Base-by-base conservation (phyloP, 2,797 vertebrate species). In the Leucoraja ocellata region DNA sequence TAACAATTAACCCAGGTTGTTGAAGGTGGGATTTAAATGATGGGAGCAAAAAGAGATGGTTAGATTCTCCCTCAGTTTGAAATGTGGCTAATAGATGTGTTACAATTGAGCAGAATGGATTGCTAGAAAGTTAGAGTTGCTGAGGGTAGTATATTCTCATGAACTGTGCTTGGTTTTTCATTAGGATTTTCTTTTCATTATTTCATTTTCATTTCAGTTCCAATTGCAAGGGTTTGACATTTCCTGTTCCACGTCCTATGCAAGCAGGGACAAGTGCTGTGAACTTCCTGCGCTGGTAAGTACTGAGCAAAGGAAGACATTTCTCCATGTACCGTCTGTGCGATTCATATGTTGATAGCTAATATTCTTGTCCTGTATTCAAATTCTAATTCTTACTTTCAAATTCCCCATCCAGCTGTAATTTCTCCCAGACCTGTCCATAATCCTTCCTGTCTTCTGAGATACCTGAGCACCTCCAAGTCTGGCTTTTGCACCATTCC, bases 221-320 rank as follows among this genome's bases (percentile, higher is more conserved):
- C 98, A 99, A 96, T 96, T 99, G 95, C 99, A 99, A 96, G 99
- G 99, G 98, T 99, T 99, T 96, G 98, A 99, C 95, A 99, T 99
- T 93, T 96, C 98, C 95, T 99, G 99, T 95, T 98, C 98, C 93
- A 98, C 98, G 7, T 98, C 98, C 0, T 99, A 98, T 98, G 97
- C 98, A 95, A 97, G 96, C 95, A 96, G 97, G 95, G 99, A 99
- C 96, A 99, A 98, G 94, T 99, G 99, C 94, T 99, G 99, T 94
- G 99, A 99, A 94, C 97, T 99, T 94, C 98, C 99, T 93, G 98
- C 97, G 93, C 94, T 99, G 98, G 99, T 99, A 97, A 98, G 97
- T 95, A 93, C 14, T 13, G 23, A 63, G 1, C n/a, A 76, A 76
- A 93, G 25, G 23, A 54, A 54, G n/a, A 36, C 5, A 88, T 6